Conservation (phyloP, 2,888 invertebrate species). For the Plagiodera versicolora region DNA sequence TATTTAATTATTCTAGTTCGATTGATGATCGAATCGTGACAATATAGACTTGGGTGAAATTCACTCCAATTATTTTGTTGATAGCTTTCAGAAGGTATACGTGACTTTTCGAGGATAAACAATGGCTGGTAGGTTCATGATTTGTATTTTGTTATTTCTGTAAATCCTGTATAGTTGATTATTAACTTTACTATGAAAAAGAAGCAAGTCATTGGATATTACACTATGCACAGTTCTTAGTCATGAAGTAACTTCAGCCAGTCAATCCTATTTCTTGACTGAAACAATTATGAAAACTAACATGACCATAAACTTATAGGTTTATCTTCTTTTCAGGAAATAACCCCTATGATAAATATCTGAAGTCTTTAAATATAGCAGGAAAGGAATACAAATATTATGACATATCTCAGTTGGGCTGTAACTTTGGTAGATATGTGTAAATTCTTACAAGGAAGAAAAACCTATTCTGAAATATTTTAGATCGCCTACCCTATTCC, state of each 20-base stretch:
- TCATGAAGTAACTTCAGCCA: too few relatives aligned
- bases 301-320: too few relatives aligned
- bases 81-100: not conserved
- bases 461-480: constrained; percentile 32
- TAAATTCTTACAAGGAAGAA: not conserved
- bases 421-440: constrained; percentile 75
- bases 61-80: too few relatives aligned
- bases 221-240: not conserved
- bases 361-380: constrained; percentile 63
- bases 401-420: constrained; percentile 72
- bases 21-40: too few relatives aligned
- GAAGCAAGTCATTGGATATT: not conserved
- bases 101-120: not conserved
- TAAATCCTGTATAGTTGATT: too few relatives aligned
- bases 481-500: constrained; percentile 86
- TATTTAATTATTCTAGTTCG: too few relatives aligned
- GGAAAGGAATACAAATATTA: constrained; percentile 76
- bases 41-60: too few relatives aligned
- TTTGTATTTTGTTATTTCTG: too few relatives aligned
- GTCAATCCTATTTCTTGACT: too few relatives aligned
- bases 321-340: constrained; percentile 49
- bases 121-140: constrained; percentile 1
- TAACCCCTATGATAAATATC: constrained; percentile 66
- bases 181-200: not conserved
- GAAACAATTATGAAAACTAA: not conserved